phyloP scores from a whole-genome alignment of 2,888 invertebrate genomes.

The Scaptomyza reducta region DNA sequence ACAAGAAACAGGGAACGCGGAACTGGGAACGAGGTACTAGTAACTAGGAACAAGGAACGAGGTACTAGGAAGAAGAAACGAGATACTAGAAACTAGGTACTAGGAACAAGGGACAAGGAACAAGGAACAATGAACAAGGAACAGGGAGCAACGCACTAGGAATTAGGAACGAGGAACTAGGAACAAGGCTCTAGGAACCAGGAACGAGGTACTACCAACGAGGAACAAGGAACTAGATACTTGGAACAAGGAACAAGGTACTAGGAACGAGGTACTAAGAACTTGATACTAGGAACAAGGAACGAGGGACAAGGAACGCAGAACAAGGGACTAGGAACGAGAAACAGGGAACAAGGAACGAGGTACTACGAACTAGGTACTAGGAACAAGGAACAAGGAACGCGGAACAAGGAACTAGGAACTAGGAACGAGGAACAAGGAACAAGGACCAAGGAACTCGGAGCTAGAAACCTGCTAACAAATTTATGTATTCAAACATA shows the following conservation, averaged over 20 bases:
- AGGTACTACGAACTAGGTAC: too few species aligned
- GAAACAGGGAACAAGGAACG: too few species aligned
- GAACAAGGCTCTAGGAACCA: slow-evolving; percentile 9
- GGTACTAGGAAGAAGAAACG: slow-evolving; percentile 6
- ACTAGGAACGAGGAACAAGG: too few species aligned
- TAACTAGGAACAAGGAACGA: not conserved
- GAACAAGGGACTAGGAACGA: not conserved
- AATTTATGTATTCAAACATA: slow-evolving; percentile 5
- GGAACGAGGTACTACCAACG: not conserved
- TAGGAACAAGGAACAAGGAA: not conserved
- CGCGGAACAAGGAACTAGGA: not conserved
- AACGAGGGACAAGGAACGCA: not conserved
- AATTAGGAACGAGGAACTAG: too few species aligned
- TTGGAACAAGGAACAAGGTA: slow-evolving; percentile 1
- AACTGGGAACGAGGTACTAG: not conserved
- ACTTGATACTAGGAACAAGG: too few species aligned
- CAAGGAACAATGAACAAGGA: slow-evolving; percentile 19
- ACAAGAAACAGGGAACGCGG: slow-evolving; percentile 8
- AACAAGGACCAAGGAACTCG: slow-evolving; percentile 9
- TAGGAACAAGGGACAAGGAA: too few species aligned
- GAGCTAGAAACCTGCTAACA: not conserved
- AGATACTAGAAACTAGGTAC: too few species aligned
- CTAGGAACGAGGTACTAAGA: too few species aligned
- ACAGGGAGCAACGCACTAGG: too few species aligned
- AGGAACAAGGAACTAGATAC: slow-evolving; percentile 5